Base-by-base conservation (phyloP, 2,888 invertebrate species). In the Rhingia campestris region DNA sequence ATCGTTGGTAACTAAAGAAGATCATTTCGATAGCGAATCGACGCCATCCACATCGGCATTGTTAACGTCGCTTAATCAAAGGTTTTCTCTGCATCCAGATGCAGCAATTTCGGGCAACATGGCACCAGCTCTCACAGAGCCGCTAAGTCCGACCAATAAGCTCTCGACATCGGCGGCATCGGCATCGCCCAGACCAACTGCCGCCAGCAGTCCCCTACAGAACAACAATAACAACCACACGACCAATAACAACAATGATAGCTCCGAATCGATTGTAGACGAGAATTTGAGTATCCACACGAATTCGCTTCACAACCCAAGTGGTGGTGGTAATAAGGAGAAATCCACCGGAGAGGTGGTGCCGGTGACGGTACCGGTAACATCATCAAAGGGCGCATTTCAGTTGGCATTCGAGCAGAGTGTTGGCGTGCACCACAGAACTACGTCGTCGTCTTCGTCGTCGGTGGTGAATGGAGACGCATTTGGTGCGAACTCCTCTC, bases 121-220 rank as follows among this genome's bases (percentile, higher is more conserved):
- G 97, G 97, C 97, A 94, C 97, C 97, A 93, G 97, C 97, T 93
- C 95, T 97, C 92, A 96, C 97, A 91, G 96, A 96, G 93, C 94
- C 93, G 88, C 90, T 92, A 88, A 93, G 92, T 90, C 89, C 90
- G 77, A 90, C 89, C 74, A 91, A 90, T 87, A 91, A 91, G 87
- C 82, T 91, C 53, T 90, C 92, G 73, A 92, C 88, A 87, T 88
- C 87, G 81, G 87, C 89, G 86, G 92, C 93, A 89, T 92, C 92
- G 87, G 92, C 89, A 64, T 89, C 90, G 67, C 89, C 90, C 30
- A 85, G 87, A 39, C 87, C 87, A 67, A 86, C 81, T 37, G 77
- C 73, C 39, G 75, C 70, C 22, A 63, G 75, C 51, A 86, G 64
- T 69, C 67, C 76, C 0, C 51, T 69, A n/a, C 75, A 76, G 53